phyloP scores from a whole-genome alignment of 2,797 vertebrate genomes.

The Nyctibius grandis region DNA sequence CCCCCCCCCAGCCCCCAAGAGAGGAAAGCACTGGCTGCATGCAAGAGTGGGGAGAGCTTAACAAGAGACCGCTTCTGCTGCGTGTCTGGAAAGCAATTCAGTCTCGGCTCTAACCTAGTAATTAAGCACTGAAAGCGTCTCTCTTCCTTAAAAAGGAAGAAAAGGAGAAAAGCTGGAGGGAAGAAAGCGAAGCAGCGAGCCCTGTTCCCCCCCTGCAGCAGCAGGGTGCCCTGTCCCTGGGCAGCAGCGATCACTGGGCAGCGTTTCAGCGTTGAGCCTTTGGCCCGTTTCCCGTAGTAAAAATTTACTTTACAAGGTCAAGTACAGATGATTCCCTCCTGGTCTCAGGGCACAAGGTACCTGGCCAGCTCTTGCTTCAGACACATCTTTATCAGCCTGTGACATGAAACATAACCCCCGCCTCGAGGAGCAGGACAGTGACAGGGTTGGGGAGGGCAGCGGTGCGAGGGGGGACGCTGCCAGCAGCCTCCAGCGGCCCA shows the following conservation, averaged over 20 bases:
- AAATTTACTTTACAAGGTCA: neutral
- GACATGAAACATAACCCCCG: fast-evolving
- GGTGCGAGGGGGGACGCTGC: neutral
- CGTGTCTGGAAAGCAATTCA: neutral
- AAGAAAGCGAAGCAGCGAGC: fast-evolving
- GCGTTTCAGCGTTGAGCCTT: fast-evolving
- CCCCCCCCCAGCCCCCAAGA: neutral
- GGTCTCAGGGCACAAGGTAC: neutral
- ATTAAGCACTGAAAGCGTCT: constrained; percentile 30
- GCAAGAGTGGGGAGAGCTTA: fast-evolving
- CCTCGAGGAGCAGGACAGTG: fast-evolving
- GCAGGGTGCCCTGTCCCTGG: neutral
- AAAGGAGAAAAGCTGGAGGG: neutral
- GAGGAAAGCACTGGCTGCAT: neutral
- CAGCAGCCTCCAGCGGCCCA: neutral
- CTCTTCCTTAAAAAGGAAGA: constrained; percentile 35
- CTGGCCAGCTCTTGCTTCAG: neutral
- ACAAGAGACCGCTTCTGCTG: neutral
- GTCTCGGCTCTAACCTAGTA: neutral
- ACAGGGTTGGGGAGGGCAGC: neutral
- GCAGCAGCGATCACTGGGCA: neutral
- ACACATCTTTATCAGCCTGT: neutral
- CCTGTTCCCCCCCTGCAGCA: neutral
- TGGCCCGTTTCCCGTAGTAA: neutral
- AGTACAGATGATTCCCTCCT: neutral